These are phyloP conservation scores for Nephotettix cincticeps DNA, from an alignment of 1,140 invertebrate species.

Conservation along the genomic window DNA sequence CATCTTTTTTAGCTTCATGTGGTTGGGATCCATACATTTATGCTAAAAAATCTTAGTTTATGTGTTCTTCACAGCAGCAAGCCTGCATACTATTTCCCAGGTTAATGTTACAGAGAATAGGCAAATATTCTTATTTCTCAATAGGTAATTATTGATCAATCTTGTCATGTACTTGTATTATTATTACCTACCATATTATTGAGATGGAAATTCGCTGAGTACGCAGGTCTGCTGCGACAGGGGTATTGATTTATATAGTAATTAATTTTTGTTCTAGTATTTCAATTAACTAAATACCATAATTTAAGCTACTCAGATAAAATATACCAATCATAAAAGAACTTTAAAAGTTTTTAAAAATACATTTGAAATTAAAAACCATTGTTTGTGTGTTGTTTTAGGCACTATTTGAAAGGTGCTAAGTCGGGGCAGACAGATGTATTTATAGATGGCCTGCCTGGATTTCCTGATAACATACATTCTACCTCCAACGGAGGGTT, in stretches of 20 bases:
- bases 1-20: no score
- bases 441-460: slow-evolving; percentile 76
- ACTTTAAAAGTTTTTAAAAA: not conserved
- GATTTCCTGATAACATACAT: slow-evolving; percentile 77
- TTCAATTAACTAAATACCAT: not conserved
- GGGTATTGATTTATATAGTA: not conserved
- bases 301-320: not conserved
- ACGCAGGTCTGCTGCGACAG: not conserved
- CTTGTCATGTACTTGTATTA: no score
- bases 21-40: no score
- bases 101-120: no score
- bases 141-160: no score
- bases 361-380: not conserved
- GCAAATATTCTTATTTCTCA: no score
- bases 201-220: no score
- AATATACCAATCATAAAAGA: not conserved
- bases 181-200: no score
- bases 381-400: slow-evolving; percentile 46
- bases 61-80: no score
- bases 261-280: not conserved
- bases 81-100: no score
- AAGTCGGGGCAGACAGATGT: slow-evolving; percentile 71
- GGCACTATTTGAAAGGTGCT: slow-evolving; percentile 72
- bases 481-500: slow-evolving; percentile 65
- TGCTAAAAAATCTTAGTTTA: no score